These are phyloP conservation scores for Seriola dumerili DNA, from an alignment of 2,113 vertebrate genomes.

Conservation along the genomic window DNA sequence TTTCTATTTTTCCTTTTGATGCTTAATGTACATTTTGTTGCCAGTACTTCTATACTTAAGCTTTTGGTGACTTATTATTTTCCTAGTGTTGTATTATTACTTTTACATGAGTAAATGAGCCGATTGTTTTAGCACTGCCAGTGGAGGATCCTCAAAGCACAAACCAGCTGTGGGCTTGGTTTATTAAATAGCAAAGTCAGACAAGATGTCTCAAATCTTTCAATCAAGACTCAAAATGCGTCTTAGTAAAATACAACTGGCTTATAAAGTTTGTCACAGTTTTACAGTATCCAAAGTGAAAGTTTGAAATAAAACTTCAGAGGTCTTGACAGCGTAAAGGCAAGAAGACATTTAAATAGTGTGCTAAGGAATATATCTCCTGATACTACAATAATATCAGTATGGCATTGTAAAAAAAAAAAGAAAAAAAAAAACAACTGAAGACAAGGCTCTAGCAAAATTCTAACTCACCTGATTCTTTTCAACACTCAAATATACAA, in stretches of 20 bases:
- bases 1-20: not conserved
- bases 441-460: slow-evolving; percentile 74
- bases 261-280: slow-evolving; percentile 98
- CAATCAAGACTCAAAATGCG: slow-evolving; percentile 89
- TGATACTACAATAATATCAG: slow-evolving; percentile 76
- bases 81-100: not conserved
- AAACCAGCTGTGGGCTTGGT: slow-evolving; percentile 84
- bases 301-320: slow-evolving; percentile 88
- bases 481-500: slow-evolving; percentile 89
- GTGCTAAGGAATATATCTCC: slow-evolving; percentile 75
- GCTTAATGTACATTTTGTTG: not conserved
- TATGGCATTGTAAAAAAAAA: slow-evolving; percentile 87
- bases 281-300: slow-evolving; percentile 95
- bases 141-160: slow-evolving; percentile 47
- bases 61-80: not conserved
- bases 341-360: slow-evolving; percentile 92
- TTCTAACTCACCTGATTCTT: slow-evolving; percentile 66
- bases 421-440: slow-evolving; percentile 71
- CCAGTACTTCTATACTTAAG: not conserved
- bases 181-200: slow-evolving; percentile 97
- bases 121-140: not conserved
- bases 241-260: slow-evolving; percentile 98
- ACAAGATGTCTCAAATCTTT: slow-evolving; percentile 89
- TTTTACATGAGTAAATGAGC: not conserved
- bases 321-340: slow-evolving; percentile 90